These are phyloP conservation scores for Tethya wilhelma DNA, from an alignment of 37 sponge, comb jelly and placozoan species.

Conservation along the genomic window DNA sequence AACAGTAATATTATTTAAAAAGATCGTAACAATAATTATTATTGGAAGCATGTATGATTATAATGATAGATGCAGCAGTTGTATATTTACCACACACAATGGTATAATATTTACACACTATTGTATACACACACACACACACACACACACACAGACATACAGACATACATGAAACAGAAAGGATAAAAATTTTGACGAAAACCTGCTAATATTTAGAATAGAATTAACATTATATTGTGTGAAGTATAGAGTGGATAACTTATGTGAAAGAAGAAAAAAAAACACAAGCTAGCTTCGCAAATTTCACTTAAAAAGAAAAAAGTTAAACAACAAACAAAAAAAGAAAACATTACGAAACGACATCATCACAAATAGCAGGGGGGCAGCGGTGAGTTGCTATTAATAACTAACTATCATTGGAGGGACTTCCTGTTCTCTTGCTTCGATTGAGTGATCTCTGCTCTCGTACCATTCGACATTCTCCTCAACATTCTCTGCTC, in stretches of 20 bases:
- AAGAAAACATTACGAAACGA: background rate
- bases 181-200: background rate
- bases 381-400: too few relatives aligned
- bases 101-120: background rate
- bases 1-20: too few relatives aligned
- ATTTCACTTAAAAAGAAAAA: too few relatives aligned
- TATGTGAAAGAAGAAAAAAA: too few relatives aligned
- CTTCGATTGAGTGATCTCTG: background rate
- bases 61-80: background rate
- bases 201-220: background rate
- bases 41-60: background rate
- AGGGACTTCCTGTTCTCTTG: background rate
- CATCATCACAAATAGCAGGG: background rate
- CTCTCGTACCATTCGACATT: background rate
- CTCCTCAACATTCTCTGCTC: slow-evolving; percentile 5
- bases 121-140: background rate
- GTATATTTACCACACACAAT: background rate
- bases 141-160: background rate
- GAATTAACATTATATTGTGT: background rate
- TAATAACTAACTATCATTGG: too few relatives aligned
- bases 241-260: too few relatives aligned
- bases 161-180: background rate
- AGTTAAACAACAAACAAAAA: too few relatives aligned
- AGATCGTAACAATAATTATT: too few relatives aligned
- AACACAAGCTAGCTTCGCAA: too few relatives aligned